Base-by-base conservation (phyloP, 2,797 vertebrate genomes). In the Ctenochaetus hawaiiensis region DNA sequence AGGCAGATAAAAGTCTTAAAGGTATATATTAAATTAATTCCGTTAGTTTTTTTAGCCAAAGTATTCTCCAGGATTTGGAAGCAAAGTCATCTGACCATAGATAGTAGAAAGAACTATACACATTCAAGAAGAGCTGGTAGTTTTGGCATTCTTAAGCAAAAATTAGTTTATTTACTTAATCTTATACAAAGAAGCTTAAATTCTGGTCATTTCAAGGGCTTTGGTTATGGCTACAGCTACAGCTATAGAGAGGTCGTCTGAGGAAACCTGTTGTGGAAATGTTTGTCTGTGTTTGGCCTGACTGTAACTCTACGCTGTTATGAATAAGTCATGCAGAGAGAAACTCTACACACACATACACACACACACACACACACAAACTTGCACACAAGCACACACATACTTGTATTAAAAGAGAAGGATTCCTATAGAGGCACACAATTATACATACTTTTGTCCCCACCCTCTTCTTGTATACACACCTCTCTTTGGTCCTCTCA, bases 271-370 rank as follows among this genome's bases (percentile, higher is more conserved):
- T 71, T 67, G 68, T 67, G 67, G 57, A 74, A 57, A 71, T 64
- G 68, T 80, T 41, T 44, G 78, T 62, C 63, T 85, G 53, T 75
- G 49, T 81, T 60, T 67, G 60, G 41, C 30, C 51, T 3, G 47
- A 60, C 43, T 77, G 89, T 80, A 92, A 92, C 67, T 52, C 72
- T 76, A 87, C 30, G 64, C 87, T 71, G 60, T 53, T 51, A 86
- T 92, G 63, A 91, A 91, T 90, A 90, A 90, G 58, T 87, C 73
- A 92, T 84, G 78, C 43, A 52, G 77, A 78, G 49, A 70, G 84
- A 85, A 86, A 86, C 84, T 74, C 67, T 69, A 72, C 52, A 72
- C 80, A 61, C 63, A 9, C 44, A 41, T 34, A 65, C 37, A 66
- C 44, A 9, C 44, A 41, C 48, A 65, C 37, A 66, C 44, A 26